Evolutionary conservation across 1,140 invertebrate species (phyloP).

Genomic region (Neelides sp.): DNA sequence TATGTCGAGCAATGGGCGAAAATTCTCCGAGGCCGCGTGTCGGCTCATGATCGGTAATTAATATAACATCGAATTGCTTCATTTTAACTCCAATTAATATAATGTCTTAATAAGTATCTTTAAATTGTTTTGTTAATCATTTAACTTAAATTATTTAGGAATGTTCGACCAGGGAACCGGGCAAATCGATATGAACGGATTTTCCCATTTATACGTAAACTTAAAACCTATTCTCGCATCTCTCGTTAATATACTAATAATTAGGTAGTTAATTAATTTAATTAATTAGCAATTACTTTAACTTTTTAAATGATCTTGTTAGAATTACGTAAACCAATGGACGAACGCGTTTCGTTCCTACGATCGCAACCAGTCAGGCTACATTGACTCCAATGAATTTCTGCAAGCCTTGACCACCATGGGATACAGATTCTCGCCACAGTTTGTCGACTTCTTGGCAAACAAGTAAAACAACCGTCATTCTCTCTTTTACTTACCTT

Average conservation of each 20-base stretch:
- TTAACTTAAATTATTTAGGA: constrained; percentile 40
- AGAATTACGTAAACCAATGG: constrained; percentile 80
- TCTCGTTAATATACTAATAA: no score
- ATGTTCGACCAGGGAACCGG: constrained; percentile 82
- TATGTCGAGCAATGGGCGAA: constrained; percentile 71
- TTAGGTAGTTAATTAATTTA: no score
- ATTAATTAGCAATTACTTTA: no score
- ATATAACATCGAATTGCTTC: not conserved
- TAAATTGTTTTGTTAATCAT: constrained; percentile 3
- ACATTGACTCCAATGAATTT: constrained; percentile 67
- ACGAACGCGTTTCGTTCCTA: constrained; percentile 52
- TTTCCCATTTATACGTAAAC: constrained; percentile 73
- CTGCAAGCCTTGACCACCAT: constrained; percentile 67
- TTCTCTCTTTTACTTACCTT: not conserved
- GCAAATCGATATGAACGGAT: constrained; percentile 76
- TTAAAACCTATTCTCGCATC: no score
- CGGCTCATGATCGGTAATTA: constrained; percentile 73
- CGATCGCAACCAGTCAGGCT: constrained; percentile 67
- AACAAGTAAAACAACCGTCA: constrained; percentile 43
- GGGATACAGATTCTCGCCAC: constrained; percentile 70
- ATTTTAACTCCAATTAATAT: not conserved
- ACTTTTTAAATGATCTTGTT: no score
- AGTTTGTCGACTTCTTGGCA: constrained; percentile 60
- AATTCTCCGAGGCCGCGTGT: constrained; percentile 71
- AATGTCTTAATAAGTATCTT: not conserved